phyloP scores from a whole-genome alignment of 2,113 vertebrate genomes.

The Micronycteris hirsuta region DNA sequence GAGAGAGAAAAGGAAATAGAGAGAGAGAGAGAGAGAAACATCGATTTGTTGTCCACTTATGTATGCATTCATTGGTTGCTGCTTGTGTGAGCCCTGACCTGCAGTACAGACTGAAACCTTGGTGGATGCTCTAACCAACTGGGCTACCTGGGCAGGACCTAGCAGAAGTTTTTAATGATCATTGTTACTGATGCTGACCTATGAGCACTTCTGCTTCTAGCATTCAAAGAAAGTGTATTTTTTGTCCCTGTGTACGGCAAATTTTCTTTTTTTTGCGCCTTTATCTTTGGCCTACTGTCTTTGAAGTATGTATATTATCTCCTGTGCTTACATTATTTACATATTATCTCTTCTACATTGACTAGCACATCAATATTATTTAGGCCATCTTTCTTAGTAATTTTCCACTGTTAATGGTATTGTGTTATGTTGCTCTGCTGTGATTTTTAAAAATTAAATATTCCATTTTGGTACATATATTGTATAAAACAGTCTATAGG shows the following conservation, averaged over 20 bases:
- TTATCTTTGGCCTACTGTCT: background rate
- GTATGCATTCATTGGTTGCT: no score
- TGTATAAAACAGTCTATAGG: background rate
- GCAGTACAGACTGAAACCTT: no score
- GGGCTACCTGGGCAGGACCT: no score
- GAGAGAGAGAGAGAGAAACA: no score
- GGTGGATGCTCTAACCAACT: no score
- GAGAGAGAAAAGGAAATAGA: no score
- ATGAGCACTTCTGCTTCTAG: background rate
- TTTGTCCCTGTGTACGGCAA: background rate
- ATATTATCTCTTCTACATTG: background rate
- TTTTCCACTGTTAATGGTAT: background rate
- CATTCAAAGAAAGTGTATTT: background rate
- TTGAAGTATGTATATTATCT: background rate
- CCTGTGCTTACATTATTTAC: background rate
- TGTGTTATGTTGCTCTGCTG: background rate
- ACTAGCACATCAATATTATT: background rate
- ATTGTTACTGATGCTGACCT: background rate
- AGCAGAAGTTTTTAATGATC: background rate
- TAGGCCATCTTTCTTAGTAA: background rate
- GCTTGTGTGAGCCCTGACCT: no score
- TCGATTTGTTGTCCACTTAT: no score
- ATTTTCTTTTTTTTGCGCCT: background rate
- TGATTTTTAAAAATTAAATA: conserved; percentile 14
- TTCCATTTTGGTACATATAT: background rate